Base-by-base conservation (phyloP, 2,888 invertebrate genomes). In the Luperina testacea region DNA sequence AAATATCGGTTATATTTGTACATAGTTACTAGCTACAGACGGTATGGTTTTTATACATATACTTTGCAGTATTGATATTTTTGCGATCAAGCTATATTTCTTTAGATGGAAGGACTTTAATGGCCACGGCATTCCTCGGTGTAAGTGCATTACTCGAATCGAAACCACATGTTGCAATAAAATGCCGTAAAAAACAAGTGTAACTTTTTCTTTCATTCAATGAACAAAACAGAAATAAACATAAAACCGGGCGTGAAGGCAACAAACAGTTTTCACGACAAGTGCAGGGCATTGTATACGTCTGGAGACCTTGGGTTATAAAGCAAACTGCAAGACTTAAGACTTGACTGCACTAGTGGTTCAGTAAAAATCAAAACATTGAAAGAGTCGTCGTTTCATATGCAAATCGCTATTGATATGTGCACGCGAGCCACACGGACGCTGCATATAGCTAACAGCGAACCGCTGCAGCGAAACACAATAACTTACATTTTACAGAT, bases 301-400 rank as follows among this genome's bases (percentile, higher is more conserved):
- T 92, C 87, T 75, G 75, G 90, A 90, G 90, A 90, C 90, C 92
- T 93, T 91, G 91, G 88, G 90, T 89, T 85, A 92, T 92, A 93
- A 89, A 82, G 72, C 72, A 84, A 78, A 81, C 78, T 81, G 81
- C 88, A 71, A 68, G 64, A 69, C 89, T 87, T 88, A 53, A 72
- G 65, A 73, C 88, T 87, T 87, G 84, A 89, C 89, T 89, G 90
- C 87, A 90, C 88, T 78, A 91, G 88, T 89, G 92, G 91, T 91
- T 89, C 87, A 92, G 91, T 92, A 93, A 95, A 94, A 94, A 95
- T 94, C 92, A 93, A 95, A 94, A 94, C 93, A 94, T 93, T 93
- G 93, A 90, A 93, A 93, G 91, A 93, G 91, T 93, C 90, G 57
- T 92, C 92, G 92, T 94, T 95, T 95, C 95, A 94, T 94, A 96